A percentile compares a stretch with the other conserved stretches of the same genome.
These are phyloP conservation scores for Polylopha cassiicola DNA, from an alignment of 2,888 invertebrate species.

Conservation along the genomic window DNA sequence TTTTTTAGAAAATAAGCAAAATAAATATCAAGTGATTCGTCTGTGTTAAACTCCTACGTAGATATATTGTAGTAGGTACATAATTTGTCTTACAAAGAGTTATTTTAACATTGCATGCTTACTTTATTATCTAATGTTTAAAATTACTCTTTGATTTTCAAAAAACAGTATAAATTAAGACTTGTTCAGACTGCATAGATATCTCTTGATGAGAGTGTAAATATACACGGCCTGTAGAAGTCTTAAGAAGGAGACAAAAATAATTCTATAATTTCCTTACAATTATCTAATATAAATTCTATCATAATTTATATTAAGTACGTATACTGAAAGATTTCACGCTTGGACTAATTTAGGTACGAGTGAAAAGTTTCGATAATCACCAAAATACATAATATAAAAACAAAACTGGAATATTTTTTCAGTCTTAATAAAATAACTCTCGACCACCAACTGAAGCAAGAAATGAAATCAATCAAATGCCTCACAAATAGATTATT, in stretches of 20 bases:
- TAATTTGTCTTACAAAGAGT: no score
- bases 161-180: conserved; percentile 33
- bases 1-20: no score
- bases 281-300: conserved; percentile 76
- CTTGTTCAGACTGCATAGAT: conserved; percentile 43
- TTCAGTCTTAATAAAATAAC: conserved; percentile 73
- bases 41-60: no score
- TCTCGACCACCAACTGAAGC: conserved; percentile 42
- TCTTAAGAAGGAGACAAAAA: conserved; percentile 48
- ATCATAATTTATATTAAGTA: conserved; percentile 76
- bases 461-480: conserved; percentile 40
- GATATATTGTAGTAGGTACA: no score
- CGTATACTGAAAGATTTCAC: conserved; percentile 76
- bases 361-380: conserved; percentile 53
- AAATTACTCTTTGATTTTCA: conserved; percentile 9
- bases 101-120: conserved; percentile 9
- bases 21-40: no score
- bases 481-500: conserved; percentile 37
- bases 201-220: conserved; percentile 19
- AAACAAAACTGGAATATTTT: conserved; percentile 69
- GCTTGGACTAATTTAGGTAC: conserved; percentile 71
- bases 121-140: conserved; percentile 7
- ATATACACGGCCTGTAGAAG: conserved; percentile 50
- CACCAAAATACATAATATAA: conserved; percentile 43
- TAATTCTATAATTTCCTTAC: conserved; percentile 71